Base-by-base conservation (phyloP, 2,888 invertebrate species). In the Lithophane socia region DNA sequence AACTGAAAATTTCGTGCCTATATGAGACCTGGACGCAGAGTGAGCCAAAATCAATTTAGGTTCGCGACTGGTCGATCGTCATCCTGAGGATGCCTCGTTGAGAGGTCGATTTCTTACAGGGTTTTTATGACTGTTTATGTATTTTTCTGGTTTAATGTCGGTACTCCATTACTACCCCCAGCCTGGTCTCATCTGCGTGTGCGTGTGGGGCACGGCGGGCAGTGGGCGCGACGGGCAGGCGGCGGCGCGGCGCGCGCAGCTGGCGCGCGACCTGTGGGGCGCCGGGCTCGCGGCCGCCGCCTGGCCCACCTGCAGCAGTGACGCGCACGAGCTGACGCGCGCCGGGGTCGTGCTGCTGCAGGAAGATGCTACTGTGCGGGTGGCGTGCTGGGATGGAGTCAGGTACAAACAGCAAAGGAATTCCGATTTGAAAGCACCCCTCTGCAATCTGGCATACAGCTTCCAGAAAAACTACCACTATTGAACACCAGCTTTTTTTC, bases 181-280 rank as follows among this genome's bases (percentile, higher is more conserved):
- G 96, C 7, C 68, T 85, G 90, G 0, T 84, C 90, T 0, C 86
- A 90, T 94, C 3, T 94, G 93, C 89, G 93, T 95, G 0, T 94
- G 93, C 86, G 88, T 95, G 2, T 92, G 92, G 91, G 93, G 93
- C 58, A 87, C 91, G 0, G 93, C 91, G 9, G 93, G 92, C 44
- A 89, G 82, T 24, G 92, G 93, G 0, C 90, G 92, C 10, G 93
- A 92, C 9, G 93, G 94, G 0, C 78, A 83, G 1, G 90, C 90
- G 1, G 94, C 94, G 0, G 75, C 85, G 0, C 80, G 90, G 0
- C 90, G 94, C 0, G 95, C 94, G 0, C 86, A 82, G 2, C 83
- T 95, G 0, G 94, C 93, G 3, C 85, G 90, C 0, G 93, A 98
- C 65, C 95, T 99, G 18, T 98, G 99, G 98, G 95, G 97, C 0